These are phyloP conservation scores for Aricia agestis DNA, from an alignment of 1,140 invertebrate species.

Conservation along the genomic window DNA sequence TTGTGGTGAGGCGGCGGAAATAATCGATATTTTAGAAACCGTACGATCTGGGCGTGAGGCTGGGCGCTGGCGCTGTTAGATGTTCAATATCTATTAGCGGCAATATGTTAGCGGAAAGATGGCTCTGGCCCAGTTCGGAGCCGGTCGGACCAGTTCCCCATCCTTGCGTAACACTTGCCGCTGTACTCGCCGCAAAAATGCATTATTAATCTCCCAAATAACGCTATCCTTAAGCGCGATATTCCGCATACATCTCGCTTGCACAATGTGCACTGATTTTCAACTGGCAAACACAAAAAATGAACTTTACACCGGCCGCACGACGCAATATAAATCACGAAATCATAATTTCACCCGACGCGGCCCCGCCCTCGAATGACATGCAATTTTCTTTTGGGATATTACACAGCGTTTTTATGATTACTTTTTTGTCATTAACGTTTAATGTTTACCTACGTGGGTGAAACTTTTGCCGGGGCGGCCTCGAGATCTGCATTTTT, in stretches of 20 bases:
- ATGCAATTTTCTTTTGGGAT: conserved; percentile 63
- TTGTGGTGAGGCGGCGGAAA: conserved; percentile 11
- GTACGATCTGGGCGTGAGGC: conserved; percentile 21
- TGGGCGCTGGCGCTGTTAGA: conserved; percentile 30
- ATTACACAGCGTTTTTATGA: conserved; percentile 65
- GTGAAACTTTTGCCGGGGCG: conserved; percentile 48
- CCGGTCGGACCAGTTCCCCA: conserved; percentile 68
- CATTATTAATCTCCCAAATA: conserved; percentile 61
- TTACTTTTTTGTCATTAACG: conserved; percentile 56
- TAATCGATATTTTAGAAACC: conserved; percentile 17
- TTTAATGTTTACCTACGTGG: conserved; percentile 41
- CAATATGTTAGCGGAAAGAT: conserved; percentile 68
- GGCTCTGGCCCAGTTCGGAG: conserved; percentile 68
- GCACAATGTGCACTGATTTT: conserved; percentile 61
- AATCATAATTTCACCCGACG: conserved; percentile 52
- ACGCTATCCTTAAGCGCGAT: conserved; percentile 43
- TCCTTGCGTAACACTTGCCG: conserved; percentile 64
- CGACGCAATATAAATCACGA: conserved; percentile 61
- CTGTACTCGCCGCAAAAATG: conserved; percentile 63
- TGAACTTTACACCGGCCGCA: conserved; percentile 40
- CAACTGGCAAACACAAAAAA: conserved; percentile 51
- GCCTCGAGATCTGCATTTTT: conserved; percentile 45
- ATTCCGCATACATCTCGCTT: conserved; percentile 29
- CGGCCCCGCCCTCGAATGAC: conserved; percentile 58
- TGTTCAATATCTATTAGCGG: conserved; percentile 69